A percentile compares a stretch with the other conserved stretches of the same genome.
These are phyloP conservation scores for Notocelia uddmanniana DNA, from an alignment of 2,888 invertebrate genomes.

Conservation along the genomic window DNA sequence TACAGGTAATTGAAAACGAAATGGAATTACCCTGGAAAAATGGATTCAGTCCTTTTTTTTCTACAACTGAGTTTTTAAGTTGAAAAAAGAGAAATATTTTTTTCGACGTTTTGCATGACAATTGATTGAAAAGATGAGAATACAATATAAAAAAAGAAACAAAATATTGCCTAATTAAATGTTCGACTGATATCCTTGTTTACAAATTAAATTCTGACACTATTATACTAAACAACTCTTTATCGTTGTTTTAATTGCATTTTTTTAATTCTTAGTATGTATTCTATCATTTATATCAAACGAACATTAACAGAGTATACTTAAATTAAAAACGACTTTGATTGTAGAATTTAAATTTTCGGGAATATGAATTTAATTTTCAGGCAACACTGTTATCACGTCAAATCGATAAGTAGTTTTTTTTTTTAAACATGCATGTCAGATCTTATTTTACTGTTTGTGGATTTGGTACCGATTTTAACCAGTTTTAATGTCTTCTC, in stretches of 20 bases:
- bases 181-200: too few species aligned
- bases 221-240: neutral
- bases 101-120: neutral
- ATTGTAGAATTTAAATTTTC: neutral
- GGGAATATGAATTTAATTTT: slow-evolving; percentile 37
- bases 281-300: too few species aligned
- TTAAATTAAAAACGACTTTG: neutral
- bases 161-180: too few species aligned
- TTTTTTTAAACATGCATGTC: slow-evolving; percentile 49
- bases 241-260: neutral
- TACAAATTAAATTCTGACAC: neutral
- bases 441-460: slow-evolving; percentile 1
- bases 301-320: neutral
- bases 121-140: too few species aligned
- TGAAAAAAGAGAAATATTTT: neutral
- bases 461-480: slow-evolving; percentile 34
- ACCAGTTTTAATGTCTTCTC: slow-evolving; percentile 64
- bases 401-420: slow-evolving; percentile 50
- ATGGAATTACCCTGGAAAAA: neutral
- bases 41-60: neutral
- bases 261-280: neutral
- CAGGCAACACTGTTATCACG: slow-evolving; percentile 56
- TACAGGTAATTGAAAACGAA: neutral
- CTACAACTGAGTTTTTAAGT: neutral
- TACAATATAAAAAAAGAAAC: too few species aligned